A percentile compares a stretch with the other conserved stretches of the same genome.
Evolutionary conservation across 2,113 vertebrate genomes (phyloP).

Genomic region (Otis tarda): DNA sequence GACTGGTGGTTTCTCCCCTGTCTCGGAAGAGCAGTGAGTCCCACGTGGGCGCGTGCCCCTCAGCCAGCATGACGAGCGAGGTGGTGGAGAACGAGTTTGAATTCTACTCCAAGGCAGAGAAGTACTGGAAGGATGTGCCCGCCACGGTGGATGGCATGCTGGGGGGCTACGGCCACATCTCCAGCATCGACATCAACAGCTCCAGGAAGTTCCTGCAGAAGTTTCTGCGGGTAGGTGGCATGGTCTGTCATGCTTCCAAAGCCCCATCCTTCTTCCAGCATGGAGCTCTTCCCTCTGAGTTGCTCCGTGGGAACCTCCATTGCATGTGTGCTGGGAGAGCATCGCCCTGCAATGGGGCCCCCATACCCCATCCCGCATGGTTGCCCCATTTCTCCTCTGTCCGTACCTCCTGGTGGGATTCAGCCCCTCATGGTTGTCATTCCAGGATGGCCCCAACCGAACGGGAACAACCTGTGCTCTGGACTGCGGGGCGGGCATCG

Average conservation of each 20-base stretch:
- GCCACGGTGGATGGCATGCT: constrained; percentile 96
- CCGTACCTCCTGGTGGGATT: rapidly evolving
- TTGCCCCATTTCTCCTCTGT: not conserved
- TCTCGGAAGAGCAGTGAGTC: not conserved
- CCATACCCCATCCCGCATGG: rapidly evolving
- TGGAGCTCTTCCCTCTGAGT: not conserved
- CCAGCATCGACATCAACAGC: constrained; percentile 90
- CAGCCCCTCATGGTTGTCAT: not conserved
- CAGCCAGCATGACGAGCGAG: constrained; percentile 80
- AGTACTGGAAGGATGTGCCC: constrained; percentile 90
- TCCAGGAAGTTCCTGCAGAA: constrained; percentile 91
- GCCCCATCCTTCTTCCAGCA: not conserved
- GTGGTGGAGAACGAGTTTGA: constrained; percentile 78
- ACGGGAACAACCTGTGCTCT: constrained; percentile 82
- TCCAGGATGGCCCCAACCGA: constrained; percentile 86
- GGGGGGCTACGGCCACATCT: constrained; percentile 95
- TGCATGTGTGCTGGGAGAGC: rapidly evolving
- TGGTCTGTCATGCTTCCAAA: not conserved
- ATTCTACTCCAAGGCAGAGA: constrained; percentile 93
- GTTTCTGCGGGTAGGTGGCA: constrained; percentile 86
- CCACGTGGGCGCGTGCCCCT: rapidly evolving
- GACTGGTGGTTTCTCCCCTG: not conserved
- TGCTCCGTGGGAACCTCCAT: not conserved
- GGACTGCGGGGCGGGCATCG: constrained; percentile 95
- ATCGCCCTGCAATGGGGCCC: not conserved